These are phyloP conservation scores for Serripes groenlandicus DNA, from an alignment of 2,888 invertebrate species.

Conservation along the genomic window DNA sequence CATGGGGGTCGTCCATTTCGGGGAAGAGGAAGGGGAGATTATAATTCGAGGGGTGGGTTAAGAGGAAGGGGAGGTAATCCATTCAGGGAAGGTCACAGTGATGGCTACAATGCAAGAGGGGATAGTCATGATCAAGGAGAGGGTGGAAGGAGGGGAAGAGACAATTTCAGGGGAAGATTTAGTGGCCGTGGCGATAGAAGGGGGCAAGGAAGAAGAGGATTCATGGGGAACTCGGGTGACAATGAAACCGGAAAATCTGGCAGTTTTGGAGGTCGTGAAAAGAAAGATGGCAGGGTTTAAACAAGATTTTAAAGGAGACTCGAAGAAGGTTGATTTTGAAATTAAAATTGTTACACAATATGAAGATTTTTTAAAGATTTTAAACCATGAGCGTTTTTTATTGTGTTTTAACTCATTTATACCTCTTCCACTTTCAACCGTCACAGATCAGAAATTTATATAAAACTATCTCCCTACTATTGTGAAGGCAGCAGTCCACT, in stretches of 20 bases:
- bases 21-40: not conserved
- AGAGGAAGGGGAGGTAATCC: not conserved
- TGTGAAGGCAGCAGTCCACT: too few relatives aligned
- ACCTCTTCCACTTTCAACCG: too few relatives aligned
- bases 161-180: not conserved
- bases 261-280: not conserved
- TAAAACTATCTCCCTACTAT: too few relatives aligned
- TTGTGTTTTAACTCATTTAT: too few relatives aligned
- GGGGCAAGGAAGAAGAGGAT: not conserved
- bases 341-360: too few relatives aligned
- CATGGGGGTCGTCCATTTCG: not conserved
- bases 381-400: too few relatives aligned
- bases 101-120: not conserved
- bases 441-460: too few relatives aligned
- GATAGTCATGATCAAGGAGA: not conserved
- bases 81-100: not conserved
- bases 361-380: too few relatives aligned
- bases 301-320: too few relatives aligned
- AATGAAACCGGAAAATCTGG: conserved; percentile 10
- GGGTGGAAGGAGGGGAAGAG: not conserved
- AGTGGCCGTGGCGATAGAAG: not conserved
- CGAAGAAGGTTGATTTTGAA: too few relatives aligned
- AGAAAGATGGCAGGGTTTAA: not conserved
- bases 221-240: not conserved
- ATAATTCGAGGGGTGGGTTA: not conserved